phyloP scores from a whole-genome alignment of 1,140 invertebrate genomes.

The Dendroctonus valens region DNA sequence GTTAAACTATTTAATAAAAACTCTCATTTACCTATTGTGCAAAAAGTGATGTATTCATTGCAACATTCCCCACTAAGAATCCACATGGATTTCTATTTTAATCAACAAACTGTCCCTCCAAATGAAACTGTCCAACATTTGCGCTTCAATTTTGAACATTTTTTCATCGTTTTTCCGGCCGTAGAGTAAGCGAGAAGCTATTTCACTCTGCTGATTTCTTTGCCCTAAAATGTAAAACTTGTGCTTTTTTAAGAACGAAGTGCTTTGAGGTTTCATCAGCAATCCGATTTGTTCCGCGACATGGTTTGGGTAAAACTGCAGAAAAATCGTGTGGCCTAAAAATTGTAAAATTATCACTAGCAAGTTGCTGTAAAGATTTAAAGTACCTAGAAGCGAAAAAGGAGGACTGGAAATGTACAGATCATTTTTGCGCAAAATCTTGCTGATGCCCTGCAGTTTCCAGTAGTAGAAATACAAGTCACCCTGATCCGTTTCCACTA shows the following conservation, averaged over 20 bases:
- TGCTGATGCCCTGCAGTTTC: conserved; percentile 31
- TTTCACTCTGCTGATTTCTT: conserved; percentile 26
- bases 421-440: conserved; percentile 32
- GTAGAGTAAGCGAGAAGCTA: conserved; percentile 35
- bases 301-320: conserved; percentile 40
- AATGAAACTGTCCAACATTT: conserved; percentile 32
- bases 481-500: conserved; percentile 32
- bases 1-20: too few species aligned
- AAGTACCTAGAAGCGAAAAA: conserved; percentile 39
- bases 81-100: conserved; percentile 38
- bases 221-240: conserved; percentile 36
- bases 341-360: conserved; percentile 5
- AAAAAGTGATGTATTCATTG: too few species aligned
- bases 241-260: conserved; percentile 38
- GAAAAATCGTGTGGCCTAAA: conserved; percentile 36
- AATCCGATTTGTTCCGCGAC: conserved; percentile 31
- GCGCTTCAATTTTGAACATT: conserved; percentile 30
- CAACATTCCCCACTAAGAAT: conserved; percentile 19
- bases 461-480: conserved; percentile 41
- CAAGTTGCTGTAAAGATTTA: neutral
- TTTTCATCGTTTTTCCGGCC: conserved; percentile 30
- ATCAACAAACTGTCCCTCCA: conserved; percentile 29
- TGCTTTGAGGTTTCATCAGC: conserved; percentile 33
- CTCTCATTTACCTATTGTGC: too few species aligned
- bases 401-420: conserved; percentile 35